phyloP scores from a whole-genome alignment of 2,888 invertebrate genomes.

The Allophyes oxyacanthae region DNA sequence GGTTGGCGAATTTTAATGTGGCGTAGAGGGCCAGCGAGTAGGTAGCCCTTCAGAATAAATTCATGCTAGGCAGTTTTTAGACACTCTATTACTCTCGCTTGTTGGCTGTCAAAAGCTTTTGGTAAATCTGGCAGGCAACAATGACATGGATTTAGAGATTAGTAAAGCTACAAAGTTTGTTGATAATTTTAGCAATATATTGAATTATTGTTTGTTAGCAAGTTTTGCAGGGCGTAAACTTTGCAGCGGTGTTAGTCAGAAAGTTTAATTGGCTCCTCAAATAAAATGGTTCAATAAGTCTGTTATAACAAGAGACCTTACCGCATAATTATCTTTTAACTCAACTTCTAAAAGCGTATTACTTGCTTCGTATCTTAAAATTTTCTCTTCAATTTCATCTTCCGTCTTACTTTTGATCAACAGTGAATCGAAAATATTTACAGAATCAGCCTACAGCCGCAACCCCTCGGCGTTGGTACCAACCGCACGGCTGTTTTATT shows the following conservation, averaged over 20 bases:
- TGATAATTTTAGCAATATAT: conserved; percentile 18
- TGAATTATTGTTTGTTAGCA: conserved; percentile 22
- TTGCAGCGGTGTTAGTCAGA: conserved; percentile 8
- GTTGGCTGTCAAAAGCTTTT: conserved; percentile 26
- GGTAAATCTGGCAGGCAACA: conserved; percentile 22
- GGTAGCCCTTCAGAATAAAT: conserved; percentile 52
- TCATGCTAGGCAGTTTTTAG: conserved; percentile 49
- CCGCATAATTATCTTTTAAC: not conserved
- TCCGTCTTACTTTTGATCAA: conserved; percentile 40
- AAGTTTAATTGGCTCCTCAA: conserved; percentile 40
- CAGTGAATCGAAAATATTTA: conserved; percentile 40
- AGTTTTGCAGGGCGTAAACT: conserved; percentile 19
- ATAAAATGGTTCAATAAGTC: conserved; percentile 45
- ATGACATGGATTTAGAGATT: conserved; percentile 9
- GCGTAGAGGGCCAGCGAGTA: conserved; percentile 40
- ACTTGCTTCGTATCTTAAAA: conserved; percentile 23
- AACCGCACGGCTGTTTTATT: conserved; percentile 62
- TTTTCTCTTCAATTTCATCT: conserved; percentile 22
- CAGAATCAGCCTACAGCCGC: not conserved
- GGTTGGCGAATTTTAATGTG: conserved; percentile 65
- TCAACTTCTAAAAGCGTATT: conserved; percentile 20
- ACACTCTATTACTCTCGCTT: conserved; percentile 38
- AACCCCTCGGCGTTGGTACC: conserved; percentile 25
- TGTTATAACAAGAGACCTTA: conserved; percentile 34
- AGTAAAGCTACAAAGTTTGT: not conserved